phyloP scores from a whole-genome alignment of 2,797 vertebrate genomes.

The Lagorchestes hirsutus region DNA sequence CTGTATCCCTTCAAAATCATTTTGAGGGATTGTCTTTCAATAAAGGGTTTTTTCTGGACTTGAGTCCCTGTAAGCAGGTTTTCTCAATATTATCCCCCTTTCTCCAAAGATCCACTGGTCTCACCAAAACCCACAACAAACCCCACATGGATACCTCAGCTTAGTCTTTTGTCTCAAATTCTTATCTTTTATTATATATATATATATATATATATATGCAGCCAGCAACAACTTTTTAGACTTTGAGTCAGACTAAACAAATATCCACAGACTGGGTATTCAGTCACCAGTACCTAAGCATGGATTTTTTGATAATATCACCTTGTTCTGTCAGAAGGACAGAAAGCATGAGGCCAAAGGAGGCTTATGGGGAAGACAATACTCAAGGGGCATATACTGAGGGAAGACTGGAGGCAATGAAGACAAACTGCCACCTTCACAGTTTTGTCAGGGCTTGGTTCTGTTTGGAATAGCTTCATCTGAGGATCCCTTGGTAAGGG shows the following conservation, averaged over 20 bases:
- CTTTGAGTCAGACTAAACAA: background rate
- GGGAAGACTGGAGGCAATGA: constrained; percentile 1
- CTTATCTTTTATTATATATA: background rate
- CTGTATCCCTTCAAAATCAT: background rate
- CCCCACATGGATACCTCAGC: background rate
- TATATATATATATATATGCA: background rate
- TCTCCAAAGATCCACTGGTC: background rate
- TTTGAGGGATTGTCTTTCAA: background rate
- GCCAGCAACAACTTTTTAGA: background rate
- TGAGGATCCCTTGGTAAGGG: background rate
- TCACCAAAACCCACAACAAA: background rate
- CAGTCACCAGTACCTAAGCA: background rate
- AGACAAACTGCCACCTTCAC: constrained; percentile 23
- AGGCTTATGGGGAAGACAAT: background rate
- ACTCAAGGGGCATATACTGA: background rate
- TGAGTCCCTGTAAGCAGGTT: background rate
- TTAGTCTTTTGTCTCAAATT: background rate
- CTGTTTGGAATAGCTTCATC: constrained; percentile 29
- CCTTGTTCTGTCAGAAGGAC: background rate
- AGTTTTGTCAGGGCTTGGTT: background rate
- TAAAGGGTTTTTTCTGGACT: background rate
- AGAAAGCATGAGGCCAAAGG: background rate
- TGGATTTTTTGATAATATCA: background rate
- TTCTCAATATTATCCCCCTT: background rate
- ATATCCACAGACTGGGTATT: background rate